These are phyloP conservation scores for Conchocele bisecta DNA, from an alignment of 2,888 invertebrate genomes.

Conservation along the genomic window DNA sequence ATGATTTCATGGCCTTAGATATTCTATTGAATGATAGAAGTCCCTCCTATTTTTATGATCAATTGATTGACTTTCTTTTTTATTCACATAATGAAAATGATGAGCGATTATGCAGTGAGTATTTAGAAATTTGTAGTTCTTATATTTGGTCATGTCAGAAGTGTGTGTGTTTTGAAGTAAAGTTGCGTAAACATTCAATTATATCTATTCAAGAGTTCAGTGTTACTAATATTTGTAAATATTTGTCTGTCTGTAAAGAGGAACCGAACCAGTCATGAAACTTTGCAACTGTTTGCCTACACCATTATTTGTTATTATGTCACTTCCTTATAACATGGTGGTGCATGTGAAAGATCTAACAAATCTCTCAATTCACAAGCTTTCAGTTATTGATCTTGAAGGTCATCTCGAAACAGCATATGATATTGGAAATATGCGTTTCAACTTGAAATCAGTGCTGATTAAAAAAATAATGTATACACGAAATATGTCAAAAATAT, in stretches of 20 bases:
- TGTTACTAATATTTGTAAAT: background rate
- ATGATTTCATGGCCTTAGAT: background rate
- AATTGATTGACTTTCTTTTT: background rate
- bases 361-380: background rate
- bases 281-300: background rate
- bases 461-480: background rate
- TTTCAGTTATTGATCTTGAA: background rate
- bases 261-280: background rate
- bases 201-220: background rate
- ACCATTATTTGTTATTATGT: background rate
- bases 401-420: background rate
- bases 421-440: background rate
- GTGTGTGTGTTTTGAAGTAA: conserved; percentile 1
- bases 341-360: background rate
- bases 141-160: conserved; percentile 1
- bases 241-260: background rate
- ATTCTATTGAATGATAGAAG: background rate
- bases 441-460: background rate
- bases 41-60: background rate
- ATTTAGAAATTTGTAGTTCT: background rate
- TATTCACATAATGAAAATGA: background rate
- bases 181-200: background rate
- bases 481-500: background rate
- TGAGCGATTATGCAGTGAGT: background rate
- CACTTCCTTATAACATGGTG: background rate